Evolutionary conservation across 1,140 invertebrate species (phyloP), one percentile per base, ranked within the genome.

Genomic region (Brachionus manjavacas): DNA sequence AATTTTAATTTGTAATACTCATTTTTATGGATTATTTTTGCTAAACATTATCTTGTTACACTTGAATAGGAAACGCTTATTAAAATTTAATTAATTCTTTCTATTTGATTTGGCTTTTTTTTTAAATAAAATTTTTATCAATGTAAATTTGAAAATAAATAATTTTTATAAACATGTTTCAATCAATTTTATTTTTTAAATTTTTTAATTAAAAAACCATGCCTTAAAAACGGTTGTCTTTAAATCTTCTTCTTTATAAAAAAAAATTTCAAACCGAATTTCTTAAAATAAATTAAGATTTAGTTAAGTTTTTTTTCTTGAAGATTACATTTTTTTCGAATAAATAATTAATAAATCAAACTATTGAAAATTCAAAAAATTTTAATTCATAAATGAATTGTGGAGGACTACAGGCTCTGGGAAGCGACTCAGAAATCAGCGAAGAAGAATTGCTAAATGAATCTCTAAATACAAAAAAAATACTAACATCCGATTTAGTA

Each of bases 71-170:
- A 9, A 60, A 60, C 20, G 16, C 52, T 60, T 60, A 60, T 20
- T 60, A 68, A 68, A 68, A 28, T 31, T n/a, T 68, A 23, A 31
- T 28, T 68, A 23, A 31, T 68, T 28, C n/a, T 41, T 20, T 39
- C 35, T 43, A 39, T 72, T n/a, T 68, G 66, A 68, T 68, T 68
- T 31, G 66, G 66, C 66, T 68, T 68, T 41, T 72, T 72, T 72
- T 20, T 41, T 70, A 11, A 16, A 8, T n/a, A 72, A 1, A 41
- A n/a, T 16, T 39, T 39, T 39, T 16, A 39, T 72, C 7, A 16
- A 72, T 72, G 68, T 72, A 72, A 72, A 72, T 72, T 72, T 72
- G 68, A 72, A 72, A 72, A 72, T 72, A 72, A 72, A 72, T 16
- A 72, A 72, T 72, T 72, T 70, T 72, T 72, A 72, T 72, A 39